phyloP scores from a whole-genome alignment of 2,113 vertebrate genomes.

The Platysteira castanea region DNA sequence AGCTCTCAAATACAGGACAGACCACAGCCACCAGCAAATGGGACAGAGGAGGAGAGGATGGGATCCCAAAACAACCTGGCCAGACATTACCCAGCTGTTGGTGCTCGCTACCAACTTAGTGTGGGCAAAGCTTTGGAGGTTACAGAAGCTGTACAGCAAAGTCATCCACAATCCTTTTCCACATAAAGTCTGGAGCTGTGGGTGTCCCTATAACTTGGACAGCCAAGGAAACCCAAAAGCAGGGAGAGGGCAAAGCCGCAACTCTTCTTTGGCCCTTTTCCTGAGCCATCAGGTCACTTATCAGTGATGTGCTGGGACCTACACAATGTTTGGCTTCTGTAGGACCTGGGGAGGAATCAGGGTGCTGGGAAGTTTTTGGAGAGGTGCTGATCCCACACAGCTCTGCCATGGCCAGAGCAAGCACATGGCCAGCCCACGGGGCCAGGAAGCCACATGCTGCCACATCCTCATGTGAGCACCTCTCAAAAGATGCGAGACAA shows the following conservation, averaged over 20 bases:
- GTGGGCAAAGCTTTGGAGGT: not conserved
- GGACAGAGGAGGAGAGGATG: not conserved
- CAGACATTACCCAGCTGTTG: not conserved
- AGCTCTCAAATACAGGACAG: not conserved
- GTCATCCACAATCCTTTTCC: not conserved
- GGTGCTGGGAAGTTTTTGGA: not conserved
- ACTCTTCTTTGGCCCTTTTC: not conserved
- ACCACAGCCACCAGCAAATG: not conserved
- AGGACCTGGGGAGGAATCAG: not conserved
- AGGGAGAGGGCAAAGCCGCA: not conserved
- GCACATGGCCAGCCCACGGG: rapidly evolving
- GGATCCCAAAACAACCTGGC: not conserved
- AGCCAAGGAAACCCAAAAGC: not conserved
- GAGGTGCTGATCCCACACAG: not conserved
- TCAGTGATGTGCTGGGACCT: rapidly evolving
- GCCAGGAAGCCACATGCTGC: not conserved
- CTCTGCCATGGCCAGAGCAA: not conserved
- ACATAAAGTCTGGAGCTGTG: not conserved
- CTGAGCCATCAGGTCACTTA: not conserved
- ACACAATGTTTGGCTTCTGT: not conserved
- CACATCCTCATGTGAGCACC: rapidly evolving
- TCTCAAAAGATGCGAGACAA: not conserved
- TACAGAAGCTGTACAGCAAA: not conserved
- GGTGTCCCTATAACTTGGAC: not conserved
- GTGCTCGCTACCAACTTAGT: not conserved